A percentile compares a stretch with the other conserved stretches of the same genome.
Conservation (phyloP, 2,797 vertebrate species). For the Ptychadena robeensis region DNA sequence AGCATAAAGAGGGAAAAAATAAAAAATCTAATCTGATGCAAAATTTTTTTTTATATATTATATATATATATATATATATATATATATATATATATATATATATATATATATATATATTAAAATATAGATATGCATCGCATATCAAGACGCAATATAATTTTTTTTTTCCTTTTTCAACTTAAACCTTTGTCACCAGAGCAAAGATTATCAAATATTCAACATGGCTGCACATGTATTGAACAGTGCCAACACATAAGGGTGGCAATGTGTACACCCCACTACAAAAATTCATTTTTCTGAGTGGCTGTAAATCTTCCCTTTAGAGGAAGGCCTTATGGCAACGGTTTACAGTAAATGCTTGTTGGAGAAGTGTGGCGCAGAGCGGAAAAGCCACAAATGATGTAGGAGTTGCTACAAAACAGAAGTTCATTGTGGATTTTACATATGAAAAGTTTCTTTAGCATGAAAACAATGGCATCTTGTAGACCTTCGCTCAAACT, state of each 20-base stretch:
- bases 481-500: constrained; percentile 44
- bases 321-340: constrained; percentile 50
- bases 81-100: no score
- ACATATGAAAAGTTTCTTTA: constrained; percentile 45
- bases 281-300: constrained; percentile 40
- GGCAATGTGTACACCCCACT: constrained; percentile 37
- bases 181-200: no score
- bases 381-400: constrained; percentile 51
- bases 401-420: constrained; percentile 51
- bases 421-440: constrained; percentile 47
- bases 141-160: no score
- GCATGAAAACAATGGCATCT: constrained; percentile 56
- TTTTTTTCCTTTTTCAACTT: no score
- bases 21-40: neutral
- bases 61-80: no score
- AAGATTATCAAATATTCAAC: constrained; percentile 8
- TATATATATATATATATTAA: no score
- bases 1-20: neutral
- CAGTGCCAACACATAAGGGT: constrained; percentile 18
- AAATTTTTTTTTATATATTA: no score
- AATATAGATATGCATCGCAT: no score
- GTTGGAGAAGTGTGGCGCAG: constrained; percentile 52
- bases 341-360: constrained; percentile 56
- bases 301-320: constrained; percentile 57
- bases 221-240: constrained; percentile 12